Evolutionary conservation across 2,888 invertebrate genomes (phyloP), one percentile per base, ranked within the genome.

Genomic region (Synergus japonicus): DNA sequence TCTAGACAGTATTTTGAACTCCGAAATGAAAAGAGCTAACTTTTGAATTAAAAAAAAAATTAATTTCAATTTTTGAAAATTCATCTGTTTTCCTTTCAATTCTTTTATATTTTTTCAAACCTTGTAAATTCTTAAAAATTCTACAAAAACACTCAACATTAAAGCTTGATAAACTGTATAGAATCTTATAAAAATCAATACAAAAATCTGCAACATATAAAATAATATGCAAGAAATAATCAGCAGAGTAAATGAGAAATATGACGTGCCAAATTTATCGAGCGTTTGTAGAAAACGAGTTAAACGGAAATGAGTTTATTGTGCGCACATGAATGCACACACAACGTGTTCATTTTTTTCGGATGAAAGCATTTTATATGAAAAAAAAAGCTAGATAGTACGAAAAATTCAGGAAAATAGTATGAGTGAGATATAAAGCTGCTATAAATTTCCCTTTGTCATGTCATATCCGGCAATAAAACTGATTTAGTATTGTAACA

Each of bases 281-380:
- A 73, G 29, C 46, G 69, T 69, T 49, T 49, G 73, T n/a, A 10
- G 69, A 29, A 69, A 69, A 46, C 43, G 44, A 60, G 60, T 60
- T 60, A 60, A 12, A 9, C 49, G 73, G 49, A 73, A 73, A 73
- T 73, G 37, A 73, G 73, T 73, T 54, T 54, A 73, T 73, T 73
- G 37, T n/a, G 37, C 49, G 15, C 49, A 37, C 73, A 29, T 69
- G 69, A 69, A 49, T 69, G 69, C 18, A 69, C 29, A 29, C 69
- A 69, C 49, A 69, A 60, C 29, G 10, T 65, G 65, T 43, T 65
- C 65, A 65, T 49, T 54, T 73, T 66, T 54, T 73, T 73, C 49
- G n/a, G 73, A 73, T 73, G 49, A 73, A 73, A 73, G 73, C 54
- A 73, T 73, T 37, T 73, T 15, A 73, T 29, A n/a, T n/a, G n/a